Percentiles rank a stretch among this genome's conserved stretches.
These are phyloP conservation scores for Meganola albula DNA, from an alignment of 2,888 invertebrate genomes.

Conservation along the genomic window DNA sequence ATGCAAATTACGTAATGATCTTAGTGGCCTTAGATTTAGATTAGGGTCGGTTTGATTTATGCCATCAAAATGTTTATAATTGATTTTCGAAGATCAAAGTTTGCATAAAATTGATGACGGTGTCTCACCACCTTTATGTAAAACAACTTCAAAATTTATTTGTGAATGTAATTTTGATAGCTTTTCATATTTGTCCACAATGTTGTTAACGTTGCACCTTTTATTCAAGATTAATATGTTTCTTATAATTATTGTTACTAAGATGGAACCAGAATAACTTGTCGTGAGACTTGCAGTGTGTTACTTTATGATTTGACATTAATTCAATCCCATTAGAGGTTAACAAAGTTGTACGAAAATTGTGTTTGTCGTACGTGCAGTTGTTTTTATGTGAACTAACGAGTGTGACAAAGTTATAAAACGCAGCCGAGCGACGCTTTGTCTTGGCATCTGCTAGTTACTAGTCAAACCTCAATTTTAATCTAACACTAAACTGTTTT, in stretches of 20 bases:
- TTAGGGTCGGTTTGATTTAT: slow-evolving; percentile 40
- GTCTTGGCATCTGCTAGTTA: slow-evolving; percentile 48
- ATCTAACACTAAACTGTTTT: too few relatives aligned
- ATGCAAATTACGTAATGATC: slow-evolving; percentile 53
- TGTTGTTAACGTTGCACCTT: too few relatives aligned
- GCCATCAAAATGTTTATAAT: slow-evolving; percentile 37
- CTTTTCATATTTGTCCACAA: too few relatives aligned
- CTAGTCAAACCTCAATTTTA: too few relatives aligned
- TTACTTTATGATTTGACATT: slow-evolving; percentile 43
- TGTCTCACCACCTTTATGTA: too few relatives aligned
- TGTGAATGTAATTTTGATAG: too few relatives aligned
- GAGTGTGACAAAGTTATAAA: slow-evolving; percentile 46
- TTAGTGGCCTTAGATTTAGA: slow-evolving; percentile 42
- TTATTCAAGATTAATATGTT: too few relatives aligned
- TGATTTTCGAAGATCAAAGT: slow-evolving; percentile 30
- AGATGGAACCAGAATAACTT: too few relatives aligned
- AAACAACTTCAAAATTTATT: too few relatives aligned
- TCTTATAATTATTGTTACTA: too few relatives aligned
- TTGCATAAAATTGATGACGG: too few relatives aligned
- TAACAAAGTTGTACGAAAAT: slow-evolving; percentile 50
- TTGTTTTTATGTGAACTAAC: slow-evolving; percentile 50
- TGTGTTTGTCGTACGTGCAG: slow-evolving; percentile 45
- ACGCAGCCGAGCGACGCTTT: slow-evolving; percentile 40
- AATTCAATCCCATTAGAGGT: slow-evolving; percentile 46
- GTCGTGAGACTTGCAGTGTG: too few relatives aligned